Base-by-base conservation (phyloP, 2,797 vertebrate species). In the Gila robusta region DNA sequence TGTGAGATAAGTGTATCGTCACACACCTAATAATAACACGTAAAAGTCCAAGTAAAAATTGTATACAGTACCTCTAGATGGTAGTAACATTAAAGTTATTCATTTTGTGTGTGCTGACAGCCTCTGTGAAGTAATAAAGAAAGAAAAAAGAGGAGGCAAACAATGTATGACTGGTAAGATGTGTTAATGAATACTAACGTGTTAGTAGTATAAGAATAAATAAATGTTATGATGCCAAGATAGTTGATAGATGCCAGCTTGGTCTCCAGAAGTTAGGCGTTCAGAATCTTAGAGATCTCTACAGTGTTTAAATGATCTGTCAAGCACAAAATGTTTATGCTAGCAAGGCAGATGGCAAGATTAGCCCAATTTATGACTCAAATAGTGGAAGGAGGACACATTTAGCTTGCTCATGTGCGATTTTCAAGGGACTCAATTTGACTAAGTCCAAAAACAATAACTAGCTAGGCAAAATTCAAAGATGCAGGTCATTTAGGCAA, bases 291-390 rank as follows among this genome's bases (percentile, higher is more conserved):
- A 62, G 64, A 19, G 72, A 64, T 52, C 80, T 83, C 39, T 49
- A 49, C 59, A 62, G 39, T 82, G 67, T 82, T 72, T 73, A 41
- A 88, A 59, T 62, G 62, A 56, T 81, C 66, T 69, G 8, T 19
- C 70, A 82, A 72, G 67, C 66, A 64, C 47, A 17, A 52, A 71
- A 56, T 64, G 37, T 85, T 79, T 80, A 44, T 54, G 67, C 83
- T 83, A 49, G 64, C 28, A 37, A 52, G 87, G 72, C 87, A 91
- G 87, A 88, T 85, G 86, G 80, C n/a, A 74, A n/a, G 80, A 86
- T 87, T 72, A 78, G 80, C 82, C 64, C 52, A 73, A 87, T 80
- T 86, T 87, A 82, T 81, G 70, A 41, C 71, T 82, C 70, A 74
- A 87, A 87, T 87, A 86, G 76, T 44, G 64, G 78, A 77, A 81